Conservation (phyloP, 2,888 invertebrate species). For the Tricholauxania praeusta region DNA sequence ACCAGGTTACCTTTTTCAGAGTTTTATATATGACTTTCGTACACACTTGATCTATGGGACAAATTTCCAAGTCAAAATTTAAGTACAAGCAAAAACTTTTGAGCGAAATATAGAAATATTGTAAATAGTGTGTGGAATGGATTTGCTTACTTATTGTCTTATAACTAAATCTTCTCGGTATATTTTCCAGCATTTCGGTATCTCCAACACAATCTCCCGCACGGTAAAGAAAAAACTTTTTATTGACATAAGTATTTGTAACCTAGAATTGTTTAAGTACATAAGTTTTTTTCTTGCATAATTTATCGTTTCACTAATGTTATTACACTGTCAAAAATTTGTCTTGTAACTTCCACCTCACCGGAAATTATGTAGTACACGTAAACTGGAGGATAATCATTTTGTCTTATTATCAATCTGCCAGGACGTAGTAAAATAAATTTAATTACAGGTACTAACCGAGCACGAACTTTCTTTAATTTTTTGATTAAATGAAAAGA, state of each 20-base stretch:
- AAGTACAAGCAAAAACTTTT: too few species aligned
- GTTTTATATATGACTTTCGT: too few species aligned
- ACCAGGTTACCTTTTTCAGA: too few species aligned
- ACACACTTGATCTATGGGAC: too few species aligned
- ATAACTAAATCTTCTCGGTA: constrained; percentile 15
- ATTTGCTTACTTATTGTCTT: too few species aligned
- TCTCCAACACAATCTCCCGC: constrained; percentile 62
- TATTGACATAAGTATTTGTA: constrained; percentile 42
- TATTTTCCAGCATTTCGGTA: constrained; percentile 59
- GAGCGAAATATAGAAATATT: too few species aligned
- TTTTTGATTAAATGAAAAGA: too few species aligned
- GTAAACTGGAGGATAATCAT: constrained; percentile 71
- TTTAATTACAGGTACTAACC: constrained; percentile 73
- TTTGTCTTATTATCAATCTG: constrained; percentile 74
- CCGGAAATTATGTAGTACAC: constrained; percentile 77
- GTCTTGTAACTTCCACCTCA: constrained; percentile 64
- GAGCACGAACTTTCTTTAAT: constrained; percentile 71
- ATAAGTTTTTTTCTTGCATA: too few species aligned
- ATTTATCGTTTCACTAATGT: too few species aligned
- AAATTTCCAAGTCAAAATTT: too few species aligned
- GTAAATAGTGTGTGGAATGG: too few species aligned
- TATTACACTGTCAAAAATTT: constrained; percentile 56
- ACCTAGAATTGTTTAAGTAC: constrained; percentile 25
- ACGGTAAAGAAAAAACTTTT: constrained; percentile 54
- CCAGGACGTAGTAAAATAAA: constrained; percentile 74